Percentiles rank a stretch among this genome's conserved stretches.
Evolutionary conservation across 2,888 invertebrate genomes (phyloP).

Genomic region (Mactromeris polynyma): DNA sequence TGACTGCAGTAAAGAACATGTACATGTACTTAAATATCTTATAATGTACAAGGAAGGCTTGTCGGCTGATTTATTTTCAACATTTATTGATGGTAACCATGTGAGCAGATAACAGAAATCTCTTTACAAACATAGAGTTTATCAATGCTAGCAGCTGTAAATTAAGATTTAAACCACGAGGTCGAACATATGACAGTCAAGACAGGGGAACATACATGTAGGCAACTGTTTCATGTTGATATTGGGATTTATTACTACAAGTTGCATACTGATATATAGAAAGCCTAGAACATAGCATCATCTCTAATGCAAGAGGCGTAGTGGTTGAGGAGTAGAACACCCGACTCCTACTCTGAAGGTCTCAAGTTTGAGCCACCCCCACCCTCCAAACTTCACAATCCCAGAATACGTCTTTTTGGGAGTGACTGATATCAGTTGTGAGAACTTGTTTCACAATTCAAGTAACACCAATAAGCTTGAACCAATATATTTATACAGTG

Average conservation of each 20-base stretch:
- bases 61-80: constrained; percentile 33
- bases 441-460: too few relatives aligned
- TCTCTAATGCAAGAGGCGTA: too few relatives aligned
- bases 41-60: constrained; percentile 13
- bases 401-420: too few relatives aligned
- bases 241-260: not conserved
- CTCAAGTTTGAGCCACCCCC: too few relatives aligned
- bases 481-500: too few relatives aligned
- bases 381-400: too few relatives aligned
- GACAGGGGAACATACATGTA: not conserved
- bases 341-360: too few relatives aligned
- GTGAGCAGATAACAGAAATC: constrained; percentile 43
- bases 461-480: too few relatives aligned
- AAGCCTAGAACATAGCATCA: too few relatives aligned
- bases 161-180: constrained; percentile 23
- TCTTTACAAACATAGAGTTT: constrained; percentile 40
- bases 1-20: not conserved
- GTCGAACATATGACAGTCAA: not conserved
- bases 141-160: constrained; percentile 36
- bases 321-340: too few relatives aligned
- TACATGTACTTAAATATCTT: constrained; percentile 19
- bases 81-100: constrained; percentile 46
- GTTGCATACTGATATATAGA: not conserved
- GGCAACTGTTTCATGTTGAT: constrained; percentile 8
- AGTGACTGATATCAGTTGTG: too few relatives aligned